Evolutionary conservation across 2,797 vertebrate species (phyloP).

Genomic region (Eidolon dupreanum): DNA sequence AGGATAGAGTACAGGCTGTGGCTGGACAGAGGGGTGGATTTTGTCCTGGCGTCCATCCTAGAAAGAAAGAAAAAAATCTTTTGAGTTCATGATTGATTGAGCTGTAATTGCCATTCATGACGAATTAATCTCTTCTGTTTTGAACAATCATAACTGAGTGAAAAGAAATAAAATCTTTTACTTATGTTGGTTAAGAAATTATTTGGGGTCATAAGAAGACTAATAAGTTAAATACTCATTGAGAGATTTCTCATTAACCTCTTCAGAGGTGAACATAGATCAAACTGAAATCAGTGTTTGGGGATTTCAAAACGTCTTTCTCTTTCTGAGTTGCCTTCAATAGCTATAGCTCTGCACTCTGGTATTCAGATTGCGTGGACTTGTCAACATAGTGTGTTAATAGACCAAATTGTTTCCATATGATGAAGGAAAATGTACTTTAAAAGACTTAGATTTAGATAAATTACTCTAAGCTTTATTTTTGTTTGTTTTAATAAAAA

Average conservation of each 20-base stretch:
- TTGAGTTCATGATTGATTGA: background rate
- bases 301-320: background rate
- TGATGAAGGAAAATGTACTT: background rate
- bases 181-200: background rate
- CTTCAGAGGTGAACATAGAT: background rate
- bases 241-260: background rate
- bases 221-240: background rate
- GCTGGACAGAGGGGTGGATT: background rate
- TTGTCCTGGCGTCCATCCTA: conserved; percentile 49
- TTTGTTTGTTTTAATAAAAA: background rate
- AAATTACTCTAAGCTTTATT: background rate
- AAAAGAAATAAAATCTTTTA: background rate
- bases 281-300: background rate
- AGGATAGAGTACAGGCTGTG: background rate
- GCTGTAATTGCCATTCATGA: background rate
- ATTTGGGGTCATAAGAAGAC: background rate
- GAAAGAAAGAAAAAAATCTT: background rate
- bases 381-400: background rate
- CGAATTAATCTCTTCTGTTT: background rate
- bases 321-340: background rate
- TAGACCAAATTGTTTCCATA: background rate
- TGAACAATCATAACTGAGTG: background rate
- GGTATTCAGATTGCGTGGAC: background rate
- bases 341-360: background rate
- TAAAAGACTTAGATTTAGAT: background rate